phyloP scores from a whole-genome alignment of 2,113 vertebrate genomes.

The Uria lomvia region DNA sequence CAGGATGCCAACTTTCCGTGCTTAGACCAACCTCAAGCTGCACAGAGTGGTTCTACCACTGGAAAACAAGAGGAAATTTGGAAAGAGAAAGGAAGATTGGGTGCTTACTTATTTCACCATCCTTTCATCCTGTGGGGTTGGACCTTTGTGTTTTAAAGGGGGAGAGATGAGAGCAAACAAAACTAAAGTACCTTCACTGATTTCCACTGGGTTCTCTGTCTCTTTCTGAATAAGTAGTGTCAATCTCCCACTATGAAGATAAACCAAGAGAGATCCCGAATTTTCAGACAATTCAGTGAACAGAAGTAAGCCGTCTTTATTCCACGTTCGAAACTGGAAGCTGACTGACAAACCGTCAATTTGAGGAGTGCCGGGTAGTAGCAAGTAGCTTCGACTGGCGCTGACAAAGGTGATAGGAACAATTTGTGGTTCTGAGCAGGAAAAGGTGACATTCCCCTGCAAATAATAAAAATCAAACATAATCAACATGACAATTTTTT shows the following conservation, averaged over 20 bases:
- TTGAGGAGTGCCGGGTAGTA: constrained; percentile 79
- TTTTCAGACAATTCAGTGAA: constrained; percentile 78
- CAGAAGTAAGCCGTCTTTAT: constrained; percentile 86
- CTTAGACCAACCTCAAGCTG: background rate
- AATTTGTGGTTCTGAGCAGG: constrained; percentile 87
- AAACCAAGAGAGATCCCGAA: constrained; percentile 80
- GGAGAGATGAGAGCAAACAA: background rate
- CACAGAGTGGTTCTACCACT: background rate
- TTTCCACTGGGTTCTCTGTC: constrained; percentile 73
- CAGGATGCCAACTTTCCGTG: background rate
- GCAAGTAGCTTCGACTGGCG: constrained; percentile 84
- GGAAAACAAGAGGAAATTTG: background rate
- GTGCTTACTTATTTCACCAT: background rate
- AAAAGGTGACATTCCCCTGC: constrained; percentile 97
- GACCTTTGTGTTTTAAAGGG: background rate
- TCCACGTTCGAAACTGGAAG: constrained; percentile 97
- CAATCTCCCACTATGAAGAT: constrained; percentile 77
- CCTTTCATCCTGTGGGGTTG: background rate
- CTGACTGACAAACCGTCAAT: constrained; percentile 83
- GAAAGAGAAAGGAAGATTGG: background rate
- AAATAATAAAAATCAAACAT: constrained; percentile 58
- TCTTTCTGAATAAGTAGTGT: constrained; percentile 78
- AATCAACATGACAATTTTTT: constrained; percentile 12
- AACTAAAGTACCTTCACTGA: constrained; percentile 76
- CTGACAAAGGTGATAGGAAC: constrained; percentile 90